Evolutionary conservation across 2,797 vertebrate species (phyloP).

Genomic region (Tapirus indicus): DNA sequence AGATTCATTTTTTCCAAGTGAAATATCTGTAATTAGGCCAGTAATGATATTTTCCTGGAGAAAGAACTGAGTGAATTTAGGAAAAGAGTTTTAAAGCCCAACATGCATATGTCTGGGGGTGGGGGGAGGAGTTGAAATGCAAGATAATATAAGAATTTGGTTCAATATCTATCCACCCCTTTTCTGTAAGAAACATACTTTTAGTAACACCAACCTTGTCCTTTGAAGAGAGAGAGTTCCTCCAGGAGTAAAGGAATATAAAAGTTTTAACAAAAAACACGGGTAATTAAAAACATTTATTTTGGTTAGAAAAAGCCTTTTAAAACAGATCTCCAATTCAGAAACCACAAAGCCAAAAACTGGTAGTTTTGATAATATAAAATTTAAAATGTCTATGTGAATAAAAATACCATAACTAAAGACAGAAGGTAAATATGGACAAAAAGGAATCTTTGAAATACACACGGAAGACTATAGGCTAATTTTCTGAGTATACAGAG

Average conservation of each 20-base stretch:
- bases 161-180: background rate
- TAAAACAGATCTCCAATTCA: conserved; percentile 13
- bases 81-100: conserved; percentile 53
- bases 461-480: background rate
- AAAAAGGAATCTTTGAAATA: conserved; percentile 24
- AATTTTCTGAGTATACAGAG: conserved; percentile 1
- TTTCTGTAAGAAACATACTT: conserved; percentile 20
- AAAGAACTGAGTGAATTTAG: conserved; percentile 55
- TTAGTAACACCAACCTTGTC: conserved; percentile 21
- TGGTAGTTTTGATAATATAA: conserved; percentile 29
- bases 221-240: background rate
- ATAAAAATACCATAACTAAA: conserved; percentile 38
- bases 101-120: background rate
- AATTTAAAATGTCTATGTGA: background rate
- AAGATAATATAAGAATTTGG: conserved; percentile 1
- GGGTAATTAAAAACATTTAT: background rate
- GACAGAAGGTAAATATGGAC: conserved; percentile 24
- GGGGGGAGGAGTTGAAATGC: background rate
- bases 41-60: conserved; percentile 45
- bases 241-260: background rate
- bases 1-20: conserved; percentile 53
- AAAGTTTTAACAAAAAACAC: conserved; percentile 51
- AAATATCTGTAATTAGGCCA: conserved; percentile 61
- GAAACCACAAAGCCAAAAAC: conserved; percentile 29
- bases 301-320: conserved; percentile 11